Evolutionary conservation across 2,797 vertebrate genomes (phyloP).

Genomic region (Novumbra hubbsi): DNA sequence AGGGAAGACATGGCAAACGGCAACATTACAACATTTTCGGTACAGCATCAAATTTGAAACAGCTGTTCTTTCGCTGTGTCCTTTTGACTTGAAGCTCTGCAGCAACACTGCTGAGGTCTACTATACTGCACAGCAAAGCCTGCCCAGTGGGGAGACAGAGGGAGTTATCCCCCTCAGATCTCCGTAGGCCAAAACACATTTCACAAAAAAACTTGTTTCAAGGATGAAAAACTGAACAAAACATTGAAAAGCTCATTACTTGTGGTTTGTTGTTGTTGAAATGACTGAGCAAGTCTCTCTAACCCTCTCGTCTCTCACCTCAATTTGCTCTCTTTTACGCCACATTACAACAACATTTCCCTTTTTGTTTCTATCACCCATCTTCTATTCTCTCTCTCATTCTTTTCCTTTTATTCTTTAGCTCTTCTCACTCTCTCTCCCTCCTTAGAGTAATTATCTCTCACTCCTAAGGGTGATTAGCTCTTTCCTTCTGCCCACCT

Average conservation of each 20-base stretch:
- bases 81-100: conserved; percentile 14
- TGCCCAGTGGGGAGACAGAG: not conserved
- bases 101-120: not conserved
- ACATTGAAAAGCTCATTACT: conserved; percentile 42
- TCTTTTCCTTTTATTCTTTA: conserved; percentile 8
- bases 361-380: not conserved
- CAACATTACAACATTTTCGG: conserved; percentile 53
- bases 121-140: not conserved
- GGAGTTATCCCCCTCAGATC: conserved; percentile 3
- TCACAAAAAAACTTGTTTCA: conserved; percentile 52
- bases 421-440: not conserved
- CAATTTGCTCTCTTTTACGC: conserved; percentile 23
- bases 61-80: conserved; percentile 44
- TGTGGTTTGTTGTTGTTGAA: conserved; percentile 27
- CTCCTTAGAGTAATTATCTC: not conserved
- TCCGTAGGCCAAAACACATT: not conserved
- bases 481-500: conserved; percentile 68
- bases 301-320: conserved; percentile 2
- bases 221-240: conserved; percentile 58
- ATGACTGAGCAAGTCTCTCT: not conserved
- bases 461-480: not conserved
- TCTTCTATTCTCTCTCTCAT: conserved; percentile 3
- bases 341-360: not conserved
- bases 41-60: conserved; percentile 58
- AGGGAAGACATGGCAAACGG: conserved; percentile 31